Evolutionary conservation across 2,113 vertebrate species (phyloP), one percentile per base, ranked within the genome.

Genomic region (Erythrolamprus reginae): DNA sequence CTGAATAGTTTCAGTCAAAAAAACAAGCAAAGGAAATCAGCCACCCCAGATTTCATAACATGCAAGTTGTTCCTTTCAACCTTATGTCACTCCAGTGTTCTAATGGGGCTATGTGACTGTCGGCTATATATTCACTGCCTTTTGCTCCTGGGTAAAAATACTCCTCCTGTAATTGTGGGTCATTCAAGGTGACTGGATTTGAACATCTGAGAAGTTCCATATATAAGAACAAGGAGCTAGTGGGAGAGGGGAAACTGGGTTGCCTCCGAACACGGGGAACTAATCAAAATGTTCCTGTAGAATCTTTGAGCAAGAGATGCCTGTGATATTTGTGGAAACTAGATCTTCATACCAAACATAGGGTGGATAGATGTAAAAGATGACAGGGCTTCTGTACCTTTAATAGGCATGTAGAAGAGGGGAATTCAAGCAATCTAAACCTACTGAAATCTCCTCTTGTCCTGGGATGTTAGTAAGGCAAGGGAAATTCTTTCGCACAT

Each of bases 101-200:
- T 90, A 12, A 28, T 13, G 23, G 24, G 51, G 55, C 58, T 50
- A 26, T 90, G 89, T 85, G 82, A 85, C 89, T 85, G 82, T 55
- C 24, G 21, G 42, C 45, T 52, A 53, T 82, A 82, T 82, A 82
- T 82, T 52, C 61, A 52, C 28, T 33, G 65, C 50, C 21, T 85
- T 61, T 85, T n/a, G 84, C 42, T 90, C 42, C 26, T 61, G 45
- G 10, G 21, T 90, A 90, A 61, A 90, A 90, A 84, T 85, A 90
- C 45, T 21, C 55, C 26, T 61, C 3, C 13, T 10, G 0, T 21
- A 90, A 50, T 85, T 61, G 28, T 85, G 28, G 53, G 89, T 61
- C 82, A 50, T 50, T 50, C 10, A 38, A 51, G 82, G 45, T 90
- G 55, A 90, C n/a, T 56, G 65, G n/a, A 9, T 53, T 58, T 33